Evolutionary conservation across 2,888 invertebrate genomes (phyloP), one percentile per base, ranked within the genome.

Genomic region (Ophioninae sp.): DNA sequence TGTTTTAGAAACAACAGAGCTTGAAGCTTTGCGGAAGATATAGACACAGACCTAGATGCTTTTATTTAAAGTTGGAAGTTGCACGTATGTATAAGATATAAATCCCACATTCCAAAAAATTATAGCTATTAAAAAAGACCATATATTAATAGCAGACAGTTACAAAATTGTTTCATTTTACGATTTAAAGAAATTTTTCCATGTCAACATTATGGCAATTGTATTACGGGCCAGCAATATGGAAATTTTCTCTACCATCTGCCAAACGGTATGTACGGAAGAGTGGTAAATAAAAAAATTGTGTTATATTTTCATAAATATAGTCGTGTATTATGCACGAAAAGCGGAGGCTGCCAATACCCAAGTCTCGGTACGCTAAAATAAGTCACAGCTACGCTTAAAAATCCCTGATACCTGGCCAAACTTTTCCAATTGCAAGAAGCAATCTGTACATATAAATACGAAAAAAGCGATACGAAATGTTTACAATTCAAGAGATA

Each of bases 351-450:
- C n/a, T 30, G n/a, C 50, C 44, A 44, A 39, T 56, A 56, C 17
- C 23, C 0, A 8, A 56, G 37, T 20, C 57, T 70, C n/a, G 20
- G 17, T 6, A 37, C 20, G 69, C 57, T 37, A 70, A 57, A 70
- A 70, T 70, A 57, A 70, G 57, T 70, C 57, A n/a, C 57, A 70
- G 69, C 20, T 10, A 30, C 30, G 69, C 69, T 17, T 70, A 56
- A 70, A 70, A 70, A 57, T 56, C 10, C 8, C 57, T 37, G 69
- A 57, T 8, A 17, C 20, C 56, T 20, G 37, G 69, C 69, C 69
- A 70, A 57, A 57, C 20, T 23, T 57, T 50, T 70, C 37, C 8
- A n/a, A 57, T 37, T 10, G 69, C 50, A 50, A 56, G n/a, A 56
- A 30, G 30, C n/a, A 57, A 30, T n/a, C 37, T 6, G 8, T 13